Evolutionary conservation across 2,888 invertebrate species (phyloP).

Genomic region (Tachystola acroxantha): DNA sequence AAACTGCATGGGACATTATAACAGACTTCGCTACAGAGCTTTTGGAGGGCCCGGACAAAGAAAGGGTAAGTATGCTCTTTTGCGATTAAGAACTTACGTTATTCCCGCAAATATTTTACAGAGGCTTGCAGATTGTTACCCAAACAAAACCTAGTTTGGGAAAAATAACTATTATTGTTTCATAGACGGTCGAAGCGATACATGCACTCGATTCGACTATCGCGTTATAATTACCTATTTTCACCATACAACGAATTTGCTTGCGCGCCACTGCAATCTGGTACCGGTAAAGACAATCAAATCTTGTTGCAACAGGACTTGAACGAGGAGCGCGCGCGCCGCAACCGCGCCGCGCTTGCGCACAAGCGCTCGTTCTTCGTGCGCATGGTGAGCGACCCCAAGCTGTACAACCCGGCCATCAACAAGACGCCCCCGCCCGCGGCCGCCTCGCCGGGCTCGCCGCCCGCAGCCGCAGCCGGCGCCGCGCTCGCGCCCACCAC

Average conservation of each 20-base stretch:
- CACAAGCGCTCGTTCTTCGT: slow-evolving; percentile 97
- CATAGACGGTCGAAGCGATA: no score
- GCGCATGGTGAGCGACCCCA: slow-evolving; percentile 98
- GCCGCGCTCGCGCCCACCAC: slow-evolving; percentile 52
- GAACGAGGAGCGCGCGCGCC: slow-evolving; percentile 85
- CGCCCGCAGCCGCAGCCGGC: slow-evolving; percentile 62
- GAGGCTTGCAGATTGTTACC: no score
- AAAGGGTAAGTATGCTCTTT: slow-evolving; percentile 63
- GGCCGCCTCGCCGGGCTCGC: slow-evolving; percentile 73
- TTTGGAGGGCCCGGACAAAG: slow-evolving; percentile 82
- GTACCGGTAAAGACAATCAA: no score
- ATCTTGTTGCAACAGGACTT: no score
- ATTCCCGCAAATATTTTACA: neutral
- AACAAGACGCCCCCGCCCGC: slow-evolving; percentile 84
- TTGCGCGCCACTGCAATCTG: no score
- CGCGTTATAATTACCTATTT: no score
- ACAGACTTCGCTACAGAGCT: slow-evolving; percentile 89
- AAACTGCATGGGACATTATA: slow-evolving; percentile 91
- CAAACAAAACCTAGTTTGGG: no score
- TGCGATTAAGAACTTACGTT: neutral
- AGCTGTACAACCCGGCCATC: slow-evolving; percentile 95
- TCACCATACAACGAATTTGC: no score
- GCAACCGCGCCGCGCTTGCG: slow-evolving; percentile 88
- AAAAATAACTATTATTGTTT: no score
- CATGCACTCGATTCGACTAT: no score